A percentile compares a stretch with the other conserved stretches of the same genome.
Evolutionary conservation across 2,113 vertebrate species (phyloP).

Genomic region (Telmatochromis sp.): DNA sequence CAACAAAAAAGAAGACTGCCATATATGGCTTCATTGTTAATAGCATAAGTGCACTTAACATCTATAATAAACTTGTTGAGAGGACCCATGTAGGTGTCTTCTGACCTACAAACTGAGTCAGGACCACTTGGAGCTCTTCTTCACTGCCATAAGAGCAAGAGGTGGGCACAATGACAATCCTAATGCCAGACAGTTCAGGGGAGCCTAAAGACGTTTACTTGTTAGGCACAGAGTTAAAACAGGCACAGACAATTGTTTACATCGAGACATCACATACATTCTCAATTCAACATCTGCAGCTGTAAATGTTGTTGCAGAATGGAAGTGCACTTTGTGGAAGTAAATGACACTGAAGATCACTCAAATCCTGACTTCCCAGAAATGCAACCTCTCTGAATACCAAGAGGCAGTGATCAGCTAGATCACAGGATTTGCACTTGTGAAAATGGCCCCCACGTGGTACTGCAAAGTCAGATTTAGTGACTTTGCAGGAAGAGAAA

Average conservation of each 20-base stretch:
- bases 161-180: neutral
- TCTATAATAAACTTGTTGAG: neutral
- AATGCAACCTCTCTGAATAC: neutral
- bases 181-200: neutral
- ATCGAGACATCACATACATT: neutral
- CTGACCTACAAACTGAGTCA: neutral
- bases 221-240: neutral
- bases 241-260: accelerated
- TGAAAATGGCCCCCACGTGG: neutral
- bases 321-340: neutral
- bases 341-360: neutral
- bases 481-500: neutral
- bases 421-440: neutral
- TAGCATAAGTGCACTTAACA: neutral
- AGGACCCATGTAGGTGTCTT: neutral
- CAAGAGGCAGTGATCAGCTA: neutral
- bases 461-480: neutral
- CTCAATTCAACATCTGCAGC: neutral
- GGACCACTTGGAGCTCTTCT: neutral
- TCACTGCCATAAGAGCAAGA: neutral
- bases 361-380: accelerated
- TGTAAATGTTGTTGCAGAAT: neutral
- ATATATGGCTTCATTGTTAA: neutral
- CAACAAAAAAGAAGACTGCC: neutral
- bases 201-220: neutral